A percentile compares a stretch with the other conserved stretches of the same genome.
phyloP scores from a whole-genome alignment of 2,888 invertebrate genomes.

The Dynastes grantii region DNA sequence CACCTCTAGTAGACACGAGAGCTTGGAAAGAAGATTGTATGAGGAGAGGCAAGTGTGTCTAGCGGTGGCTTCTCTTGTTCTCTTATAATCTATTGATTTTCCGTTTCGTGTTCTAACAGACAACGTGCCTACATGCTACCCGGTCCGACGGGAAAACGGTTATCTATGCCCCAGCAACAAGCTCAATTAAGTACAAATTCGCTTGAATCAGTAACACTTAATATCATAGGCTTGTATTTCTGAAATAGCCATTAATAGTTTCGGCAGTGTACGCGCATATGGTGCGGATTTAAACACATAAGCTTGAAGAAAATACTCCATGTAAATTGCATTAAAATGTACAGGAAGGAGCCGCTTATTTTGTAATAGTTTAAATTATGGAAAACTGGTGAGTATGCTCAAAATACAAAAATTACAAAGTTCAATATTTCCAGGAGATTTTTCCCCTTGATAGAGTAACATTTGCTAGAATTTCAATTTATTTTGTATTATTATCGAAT shows the following conservation, averaged over 20 bases:
- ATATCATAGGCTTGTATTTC: slow-evolving; percentile 10
- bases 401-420: no score
- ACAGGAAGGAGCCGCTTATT: no score
- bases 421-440: no score
- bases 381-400: no score
- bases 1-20: no score
- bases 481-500: no score
- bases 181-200: slow-evolving; percentile 25
- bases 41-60: background rate
- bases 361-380: no score
- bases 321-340: no score
- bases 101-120: slow-evolving; percentile 38
- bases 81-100: slow-evolving; percentile 44
- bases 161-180: slow-evolving; percentile 32
- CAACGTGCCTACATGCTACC: slow-evolving; percentile 7
- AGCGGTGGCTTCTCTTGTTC: slow-evolving; percentile 30
- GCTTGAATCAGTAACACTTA: slow-evolving; percentile 24
- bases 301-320: no score
- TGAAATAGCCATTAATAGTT: slow-evolving; percentile 7
- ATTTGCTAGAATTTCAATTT: no score
- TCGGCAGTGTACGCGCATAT: background rate
- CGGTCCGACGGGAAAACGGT: slow-evolving; percentile 14
- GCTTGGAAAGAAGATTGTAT: background rate
- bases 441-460: no score
- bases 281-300: no score